A percentile compares a stretch with the other conserved stretches of the same genome.
Evolutionary conservation across 1,140 invertebrate genomes (phyloP).

Genomic region (Callitettix versicolor): DNA sequence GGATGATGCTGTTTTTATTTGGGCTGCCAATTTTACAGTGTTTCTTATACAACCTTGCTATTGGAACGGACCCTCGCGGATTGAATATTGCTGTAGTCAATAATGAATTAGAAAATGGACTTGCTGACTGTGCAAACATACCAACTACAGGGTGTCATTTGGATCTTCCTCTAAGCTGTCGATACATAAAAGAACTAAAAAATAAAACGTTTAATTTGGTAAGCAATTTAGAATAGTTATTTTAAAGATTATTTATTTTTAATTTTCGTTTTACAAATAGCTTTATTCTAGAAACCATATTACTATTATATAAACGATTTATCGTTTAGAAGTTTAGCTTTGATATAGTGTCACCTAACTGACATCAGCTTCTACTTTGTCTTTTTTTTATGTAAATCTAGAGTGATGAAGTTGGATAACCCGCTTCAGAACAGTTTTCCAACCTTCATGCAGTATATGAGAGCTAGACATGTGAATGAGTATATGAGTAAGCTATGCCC

Average conservation of each 20-base stretch:
- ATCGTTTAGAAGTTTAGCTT: no score
- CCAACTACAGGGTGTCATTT: conserved; percentile 47
- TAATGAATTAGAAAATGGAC: conserved; percentile 45
- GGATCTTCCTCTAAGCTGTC: conserved; percentile 52
- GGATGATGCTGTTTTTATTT: conserved; percentile 79
- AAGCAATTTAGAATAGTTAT: conserved; percentile 26
- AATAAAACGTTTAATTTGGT: conserved; percentile 47
- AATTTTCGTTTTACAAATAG: no score
- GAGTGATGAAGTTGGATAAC: no score
- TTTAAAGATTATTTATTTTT: not conserved
- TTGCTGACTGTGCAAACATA: conserved; percentile 26
- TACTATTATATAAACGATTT: no score
- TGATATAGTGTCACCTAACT: no score
- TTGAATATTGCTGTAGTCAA: conserved; percentile 77
- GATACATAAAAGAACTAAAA: conserved; percentile 56
- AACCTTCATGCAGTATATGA: no score
- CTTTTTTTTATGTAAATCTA: no score
- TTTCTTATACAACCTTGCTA: conserved; percentile 84
- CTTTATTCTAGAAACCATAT: no score
- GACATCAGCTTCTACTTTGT: no score
- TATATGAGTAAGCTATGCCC: no score
- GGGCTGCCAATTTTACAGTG: conserved; percentile 84
- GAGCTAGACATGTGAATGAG: no score
- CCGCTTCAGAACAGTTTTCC: no score
- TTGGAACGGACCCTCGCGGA: conserved; percentile 77